Base-by-base conservation (phyloP, 1,140 invertebrate species). In the Leptinotarsa defecta region DNA sequence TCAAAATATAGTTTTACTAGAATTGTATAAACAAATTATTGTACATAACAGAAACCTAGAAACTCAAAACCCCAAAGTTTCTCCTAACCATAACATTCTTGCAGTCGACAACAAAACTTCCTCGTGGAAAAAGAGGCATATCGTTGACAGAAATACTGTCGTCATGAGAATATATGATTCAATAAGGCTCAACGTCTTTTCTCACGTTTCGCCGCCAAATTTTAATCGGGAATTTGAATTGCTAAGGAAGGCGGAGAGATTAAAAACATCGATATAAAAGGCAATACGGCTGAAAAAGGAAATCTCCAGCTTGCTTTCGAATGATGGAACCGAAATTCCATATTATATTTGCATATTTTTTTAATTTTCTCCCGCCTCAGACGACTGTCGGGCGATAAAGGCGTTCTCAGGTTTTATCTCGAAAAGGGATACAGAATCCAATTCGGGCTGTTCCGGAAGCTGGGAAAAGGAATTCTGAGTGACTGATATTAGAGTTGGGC, bases 281-380 rank as follows among this genome's bases (percentile, higher is more conserved):
- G 67, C 67, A 68, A 43, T 68, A 68, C 43, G n/a, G 15, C 34
- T 27, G n/a, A 19, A 68, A 68, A 48, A 27, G 67, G 34, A 68
- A 68, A 68, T 68, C 34, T 68, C 67, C 4, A 34, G 24, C 24
- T 34, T 68, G 27, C 19, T 11, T 43, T 19, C 34, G 15, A 34
- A 34, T 43, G 17, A 68, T 68, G 67, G 34, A 68, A 68, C 67
- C 43, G 67, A 43, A 68, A 68, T 68, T 68, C 67, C n/a, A 68
- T 19, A 34, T 17, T 43, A 68, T 68, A 68, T 68, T 68, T 68
- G 67, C 67, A 68, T 68, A 68, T 68, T 68, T 68, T 68, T 68
- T 68, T 48, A 68, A 68, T 68, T 68, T 57, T 57, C 52, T 15
- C 17, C n/a, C 52, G 15, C n/a, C 15, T 15, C 2, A 57, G 52